Percentiles rank a stretch among this genome's conserved stretches.
These are phyloP conservation scores for Poeciliopsis occidentalis DNA, from an alignment of 2,113 vertebrate genomes.

Conservation along the genomic window DNA sequence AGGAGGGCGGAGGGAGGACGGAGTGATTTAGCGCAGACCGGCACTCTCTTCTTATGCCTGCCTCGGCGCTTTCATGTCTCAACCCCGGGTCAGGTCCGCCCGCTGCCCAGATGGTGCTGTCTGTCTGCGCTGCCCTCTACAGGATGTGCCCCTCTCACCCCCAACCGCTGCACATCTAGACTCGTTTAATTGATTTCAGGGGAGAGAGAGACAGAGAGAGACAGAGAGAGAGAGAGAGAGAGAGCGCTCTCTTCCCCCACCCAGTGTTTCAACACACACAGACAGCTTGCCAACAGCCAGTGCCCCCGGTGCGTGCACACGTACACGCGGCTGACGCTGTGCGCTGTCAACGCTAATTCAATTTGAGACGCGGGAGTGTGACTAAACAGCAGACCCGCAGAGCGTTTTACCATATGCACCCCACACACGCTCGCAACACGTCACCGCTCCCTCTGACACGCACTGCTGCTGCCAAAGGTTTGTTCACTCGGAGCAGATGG, in stretches of 20 bases:
- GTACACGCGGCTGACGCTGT: constrained; percentile 81
- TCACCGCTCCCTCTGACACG: constrained; percentile 19
- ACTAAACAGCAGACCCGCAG: constrained; percentile 81
- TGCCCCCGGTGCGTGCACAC: constrained; percentile 60
- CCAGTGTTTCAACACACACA: constrained; percentile 46
- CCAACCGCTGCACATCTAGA: constrained; percentile 59
- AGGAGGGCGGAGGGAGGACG: constrained; percentile 28
- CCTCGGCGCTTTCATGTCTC: constrained; percentile 85
- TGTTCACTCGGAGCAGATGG: not conserved
- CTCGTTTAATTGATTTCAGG: constrained; percentile 89
- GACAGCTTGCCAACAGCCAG: constrained; percentile 67
- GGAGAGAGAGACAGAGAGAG: constrained; percentile 67
- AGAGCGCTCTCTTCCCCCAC: constrained; percentile 57
- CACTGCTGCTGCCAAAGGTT: not conserved
- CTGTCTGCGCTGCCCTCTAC: constrained; percentile 79
- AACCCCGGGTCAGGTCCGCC: constrained; percentile 80
- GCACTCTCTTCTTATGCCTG: constrained; percentile 78
- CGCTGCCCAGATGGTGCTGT: constrained; percentile 89
- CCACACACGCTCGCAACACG: constrained; percentile 36
- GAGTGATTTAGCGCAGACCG: constrained; percentile 84
- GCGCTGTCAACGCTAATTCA: constrained; percentile 94
- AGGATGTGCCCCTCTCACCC: constrained; percentile 80
- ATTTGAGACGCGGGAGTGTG: constrained; percentile 90
- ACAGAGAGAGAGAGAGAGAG: constrained; percentile 41
- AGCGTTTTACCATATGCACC: constrained; percentile 88